Base-by-base conservation (phyloP, 1,140 invertebrate species). In the Delia radicum region DNA sequence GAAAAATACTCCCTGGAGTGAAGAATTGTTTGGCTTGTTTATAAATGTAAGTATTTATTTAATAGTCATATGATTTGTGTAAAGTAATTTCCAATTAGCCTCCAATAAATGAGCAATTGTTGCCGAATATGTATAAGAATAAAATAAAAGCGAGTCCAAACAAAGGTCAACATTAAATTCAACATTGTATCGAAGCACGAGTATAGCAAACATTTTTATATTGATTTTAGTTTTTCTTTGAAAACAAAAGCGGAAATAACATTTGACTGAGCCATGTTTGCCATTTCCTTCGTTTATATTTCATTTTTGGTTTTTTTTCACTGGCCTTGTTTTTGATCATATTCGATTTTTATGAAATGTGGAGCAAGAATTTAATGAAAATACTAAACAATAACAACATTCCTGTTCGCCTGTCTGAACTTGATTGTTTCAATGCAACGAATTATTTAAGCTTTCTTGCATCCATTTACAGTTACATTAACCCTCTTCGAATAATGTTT, bases 31-130 rank as follows among this genome's bases (percentile, higher is more conserved):
- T 13, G 63, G 62, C 61, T 31, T 74, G 33, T 76, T 76, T 76
- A 42, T 71, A 61, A 62, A 65, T 24, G 74, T n/a, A n/a, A n/a
- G n/a, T 75, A 46, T 75, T 75, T 67, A 75, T 71, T 75, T 67
- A 73, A 42, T 29, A 46, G 65, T 42, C 65, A 61, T 26, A 31
- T 33, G 73, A 55, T 42, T 72, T 75, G 42, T 55, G 61, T 55
- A 65, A 18, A 74, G 78, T 80, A 76, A 81, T 79, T 83, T 79
- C 77, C 84, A 85, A 85, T 85, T 85, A 85, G 84, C 84, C 31
- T 80, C 48, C 81, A 85, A 85, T 85, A 85, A 85, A 85, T 85
- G 84, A 85, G 74, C 84, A 85, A 81, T 85, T 85, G 75, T 69
- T 69, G 48, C 37, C 37, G 37, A 42, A 42, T 42, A 21, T 55